phyloP scores from a whole-genome alignment of 2,888 invertebrate species.

The Epinotia bilunana region DNA sequence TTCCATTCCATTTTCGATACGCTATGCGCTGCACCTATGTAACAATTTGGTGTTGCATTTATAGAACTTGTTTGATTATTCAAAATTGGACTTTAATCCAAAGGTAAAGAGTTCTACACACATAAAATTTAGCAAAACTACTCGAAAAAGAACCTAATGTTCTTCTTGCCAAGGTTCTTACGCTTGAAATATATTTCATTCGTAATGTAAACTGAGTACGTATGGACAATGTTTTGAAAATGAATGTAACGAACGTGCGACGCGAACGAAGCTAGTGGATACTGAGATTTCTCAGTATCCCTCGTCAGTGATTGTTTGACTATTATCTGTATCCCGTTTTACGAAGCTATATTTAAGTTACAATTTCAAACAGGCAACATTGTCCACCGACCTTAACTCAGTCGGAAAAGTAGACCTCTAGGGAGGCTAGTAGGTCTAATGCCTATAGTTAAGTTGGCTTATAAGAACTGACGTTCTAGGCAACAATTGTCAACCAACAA shows the following conservation, averaged over 20 bases:
- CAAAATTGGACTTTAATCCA: conserved; percentile 4
- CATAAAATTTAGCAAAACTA: background rate
- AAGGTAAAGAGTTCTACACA: background rate
- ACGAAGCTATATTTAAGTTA: too few relatives aligned
- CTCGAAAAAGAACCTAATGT: background rate
- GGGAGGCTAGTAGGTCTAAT: too few relatives aligned
- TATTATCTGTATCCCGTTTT: too few relatives aligned
- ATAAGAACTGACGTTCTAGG: too few relatives aligned
- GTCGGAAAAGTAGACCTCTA: too few relatives aligned
- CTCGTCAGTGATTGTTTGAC: too few relatives aligned
- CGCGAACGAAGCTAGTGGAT: background rate
- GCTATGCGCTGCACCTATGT: conserved; percentile 14
- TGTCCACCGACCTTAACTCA: too few relatives aligned
- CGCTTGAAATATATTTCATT: background rate
- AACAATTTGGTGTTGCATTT: conserved; percentile 1
- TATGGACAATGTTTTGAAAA: conserved; percentile 2
- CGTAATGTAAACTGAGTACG: background rate
- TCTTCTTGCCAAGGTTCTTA: background rate
- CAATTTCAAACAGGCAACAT: too few relatives aligned
- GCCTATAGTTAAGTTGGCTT: too few relatives aligned
- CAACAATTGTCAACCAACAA: too few relatives aligned
- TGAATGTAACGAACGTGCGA: background rate
- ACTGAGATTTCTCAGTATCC: too few relatives aligned
- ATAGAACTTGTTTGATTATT: background rate
- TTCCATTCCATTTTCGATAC: conserved; percentile 19